Evolutionary conservation across 2,113 vertebrate genomes (phyloP).

Genomic region (Salvator merianae): DNA sequence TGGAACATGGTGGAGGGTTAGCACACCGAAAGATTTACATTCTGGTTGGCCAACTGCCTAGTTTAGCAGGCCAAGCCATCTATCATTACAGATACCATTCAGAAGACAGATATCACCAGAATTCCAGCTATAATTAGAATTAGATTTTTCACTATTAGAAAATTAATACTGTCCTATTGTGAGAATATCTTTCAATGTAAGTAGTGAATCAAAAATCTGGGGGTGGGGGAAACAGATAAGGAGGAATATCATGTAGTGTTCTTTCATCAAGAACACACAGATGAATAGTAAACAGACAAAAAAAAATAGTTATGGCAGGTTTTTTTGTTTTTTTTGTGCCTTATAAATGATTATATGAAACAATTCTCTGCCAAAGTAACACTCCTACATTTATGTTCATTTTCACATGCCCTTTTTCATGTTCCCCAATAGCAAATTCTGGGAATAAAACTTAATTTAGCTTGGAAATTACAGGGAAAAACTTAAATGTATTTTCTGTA

Average conservation of each 20-base stretch:
- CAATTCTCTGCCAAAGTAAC: not conserved
- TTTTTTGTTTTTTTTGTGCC: not conserved
- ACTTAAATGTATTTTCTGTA: no score
- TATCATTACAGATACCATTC: constrained; percentile 5
- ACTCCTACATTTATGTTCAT: not conserved
- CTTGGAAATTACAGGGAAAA: not conserved
- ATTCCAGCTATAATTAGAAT: constrained; percentile 32
- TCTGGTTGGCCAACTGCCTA: constrained; percentile 29
- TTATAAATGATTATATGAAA: not conserved
- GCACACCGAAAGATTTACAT: constrained; percentile 1
- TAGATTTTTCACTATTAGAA: constrained; percentile 41
- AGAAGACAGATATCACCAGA: not conserved
- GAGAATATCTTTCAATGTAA: not conserved
- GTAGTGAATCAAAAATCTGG: not conserved
- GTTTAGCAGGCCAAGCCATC: constrained; percentile 38
- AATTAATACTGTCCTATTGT: constrained; percentile 15
- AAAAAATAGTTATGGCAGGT: not conserved
- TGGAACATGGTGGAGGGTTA: constrained; percentile 29
- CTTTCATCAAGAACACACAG: no score
- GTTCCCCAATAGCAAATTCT: not conserved
- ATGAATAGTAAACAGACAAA: not conserved
- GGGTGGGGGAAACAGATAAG: not conserved
- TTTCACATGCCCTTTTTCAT: not conserved
- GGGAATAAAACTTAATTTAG: not conserved
- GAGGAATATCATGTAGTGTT: not conserved